Conservation (phyloP, 2,797 vertebrate genomes). For the Strix occidentalis region DNA sequence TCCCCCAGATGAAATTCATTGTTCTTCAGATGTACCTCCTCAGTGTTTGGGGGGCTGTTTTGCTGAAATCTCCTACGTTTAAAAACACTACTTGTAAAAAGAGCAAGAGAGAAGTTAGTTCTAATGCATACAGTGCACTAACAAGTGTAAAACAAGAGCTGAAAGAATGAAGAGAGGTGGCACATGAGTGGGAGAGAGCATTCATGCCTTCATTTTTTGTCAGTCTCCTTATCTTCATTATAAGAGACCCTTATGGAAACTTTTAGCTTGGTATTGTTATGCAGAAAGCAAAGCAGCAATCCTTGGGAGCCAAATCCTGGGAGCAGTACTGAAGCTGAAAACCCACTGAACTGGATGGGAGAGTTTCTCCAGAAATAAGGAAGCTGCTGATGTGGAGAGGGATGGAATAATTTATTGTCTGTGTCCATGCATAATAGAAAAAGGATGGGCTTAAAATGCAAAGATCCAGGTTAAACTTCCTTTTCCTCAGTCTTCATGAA, state of each 20-base stretch:
- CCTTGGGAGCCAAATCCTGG: background rate
- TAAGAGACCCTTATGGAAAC: background rate
- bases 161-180: background rate
- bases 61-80: background rate
- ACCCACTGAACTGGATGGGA: background rate
- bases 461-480: background rate
- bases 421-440: background rate
- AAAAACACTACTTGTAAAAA: background rate
- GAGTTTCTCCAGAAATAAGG: background rate
- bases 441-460: background rate
- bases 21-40: background rate
- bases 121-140: background rate
- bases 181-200: background rate
- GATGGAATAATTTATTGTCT: background rate
- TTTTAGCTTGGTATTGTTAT: background rate
- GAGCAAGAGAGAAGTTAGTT: background rate
- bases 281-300: background rate
- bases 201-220: background rate
- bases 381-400: background rate
- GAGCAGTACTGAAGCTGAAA: background rate
- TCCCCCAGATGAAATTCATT: background rate
- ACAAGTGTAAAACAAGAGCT: background rate
- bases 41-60: background rate
- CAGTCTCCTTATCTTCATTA: background rate
- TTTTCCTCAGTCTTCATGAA: background rate